These are phyloP conservation scores for Lucifuga dentata DNA, from an alignment of 2,113 vertebrate genomes.

Conservation along the genomic window DNA sequence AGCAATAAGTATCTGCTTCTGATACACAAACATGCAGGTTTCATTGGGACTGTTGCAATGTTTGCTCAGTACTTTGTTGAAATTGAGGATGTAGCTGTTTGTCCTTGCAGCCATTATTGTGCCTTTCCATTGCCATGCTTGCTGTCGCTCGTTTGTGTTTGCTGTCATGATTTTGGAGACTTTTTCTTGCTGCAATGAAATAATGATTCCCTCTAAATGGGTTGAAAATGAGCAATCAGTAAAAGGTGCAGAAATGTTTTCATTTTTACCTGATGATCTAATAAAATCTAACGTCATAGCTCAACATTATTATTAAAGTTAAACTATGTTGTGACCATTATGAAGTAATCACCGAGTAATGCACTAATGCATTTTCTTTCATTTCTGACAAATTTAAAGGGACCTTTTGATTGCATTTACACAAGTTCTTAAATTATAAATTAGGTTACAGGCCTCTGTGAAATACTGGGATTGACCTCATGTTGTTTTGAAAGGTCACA, in stretches of 20 bases:
- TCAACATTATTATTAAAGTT: too few species aligned
- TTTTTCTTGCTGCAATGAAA: not conserved
- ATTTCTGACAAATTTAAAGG: not conserved
- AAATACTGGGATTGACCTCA: not conserved
- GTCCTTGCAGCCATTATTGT: slow-evolving; percentile 43
- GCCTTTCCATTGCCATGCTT: slow-evolving; percentile 23
- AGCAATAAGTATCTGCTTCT: not conserved
- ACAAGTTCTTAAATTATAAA: too few species aligned
- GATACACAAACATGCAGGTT: slow-evolving; percentile 3
- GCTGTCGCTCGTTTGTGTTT: slow-evolving; percentile 33
- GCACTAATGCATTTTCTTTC: too few species aligned
- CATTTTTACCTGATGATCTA: too few species aligned
- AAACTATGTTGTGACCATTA: too few species aligned
- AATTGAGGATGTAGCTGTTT: slow-evolving; percentile 49
- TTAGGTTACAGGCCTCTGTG: too few species aligned
- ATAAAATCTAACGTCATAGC: too few species aligned
- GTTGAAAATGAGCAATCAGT: too few species aligned
- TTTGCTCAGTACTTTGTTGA: slow-evolving; percentile 26
- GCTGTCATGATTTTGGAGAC: slow-evolving; percentile 26
- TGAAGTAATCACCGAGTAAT: too few species aligned
- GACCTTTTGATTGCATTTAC: not conserved
- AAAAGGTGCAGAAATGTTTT: too few species aligned
- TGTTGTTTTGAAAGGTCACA: slow-evolving; percentile 11
- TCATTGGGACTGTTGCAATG: slow-evolving; percentile 23
- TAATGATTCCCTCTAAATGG: too few species aligned